phyloP scores from a whole-genome alignment of 2,797 vertebrate species.

The Melanogrammus aeglefinus region DNA sequence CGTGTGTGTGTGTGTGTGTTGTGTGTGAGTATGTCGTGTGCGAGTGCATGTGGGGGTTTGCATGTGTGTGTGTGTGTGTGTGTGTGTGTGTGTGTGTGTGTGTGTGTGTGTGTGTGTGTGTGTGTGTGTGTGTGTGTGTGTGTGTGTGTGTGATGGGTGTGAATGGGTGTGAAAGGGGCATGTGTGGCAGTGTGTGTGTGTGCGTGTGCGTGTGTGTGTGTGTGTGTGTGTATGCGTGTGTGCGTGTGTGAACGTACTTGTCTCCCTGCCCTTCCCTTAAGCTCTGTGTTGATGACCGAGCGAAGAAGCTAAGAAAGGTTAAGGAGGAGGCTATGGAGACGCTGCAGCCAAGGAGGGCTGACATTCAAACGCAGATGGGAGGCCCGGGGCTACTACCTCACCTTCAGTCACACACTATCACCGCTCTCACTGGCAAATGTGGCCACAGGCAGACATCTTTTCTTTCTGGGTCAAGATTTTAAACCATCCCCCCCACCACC shows the following conservation, averaged over 20 bases:
- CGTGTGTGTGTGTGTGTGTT: background rate
- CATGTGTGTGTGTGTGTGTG: background rate
- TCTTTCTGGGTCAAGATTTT: constrained; percentile 61
- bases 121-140: background rate
- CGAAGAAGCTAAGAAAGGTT: constrained; percentile 53
- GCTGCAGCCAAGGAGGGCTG: constrained; percentile 62
- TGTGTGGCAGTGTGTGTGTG: background rate
- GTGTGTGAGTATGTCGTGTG: background rate
- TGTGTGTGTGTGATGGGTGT: too few species aligned
- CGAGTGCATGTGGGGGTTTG: background rate
- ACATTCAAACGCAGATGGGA: constrained; percentile 61
- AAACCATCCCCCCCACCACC: constrained; percentile 10
- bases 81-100: background rate
- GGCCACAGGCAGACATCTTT: constrained; percentile 51
- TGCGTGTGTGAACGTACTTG: background rate
- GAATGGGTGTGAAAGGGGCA: too few species aligned
- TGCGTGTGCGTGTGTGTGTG: background rate
- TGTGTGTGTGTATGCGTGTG: background rate
- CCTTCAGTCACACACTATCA: constrained; percentile 74
- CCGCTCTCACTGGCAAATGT: constrained; percentile 67
- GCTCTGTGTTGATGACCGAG: constrained; percentile 40
- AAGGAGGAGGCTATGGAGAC: constrained; percentile 46
- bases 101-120: background rate
- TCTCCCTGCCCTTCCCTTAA: constrained; percentile 48
- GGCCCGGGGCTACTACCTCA: constrained; percentile 66